A percentile compares a stretch with the other conserved stretches of the same genome.
Evolutionary conservation across 2,113 vertebrate genomes (phyloP).

Genomic region (Neopipo cinnamomea): DNA sequence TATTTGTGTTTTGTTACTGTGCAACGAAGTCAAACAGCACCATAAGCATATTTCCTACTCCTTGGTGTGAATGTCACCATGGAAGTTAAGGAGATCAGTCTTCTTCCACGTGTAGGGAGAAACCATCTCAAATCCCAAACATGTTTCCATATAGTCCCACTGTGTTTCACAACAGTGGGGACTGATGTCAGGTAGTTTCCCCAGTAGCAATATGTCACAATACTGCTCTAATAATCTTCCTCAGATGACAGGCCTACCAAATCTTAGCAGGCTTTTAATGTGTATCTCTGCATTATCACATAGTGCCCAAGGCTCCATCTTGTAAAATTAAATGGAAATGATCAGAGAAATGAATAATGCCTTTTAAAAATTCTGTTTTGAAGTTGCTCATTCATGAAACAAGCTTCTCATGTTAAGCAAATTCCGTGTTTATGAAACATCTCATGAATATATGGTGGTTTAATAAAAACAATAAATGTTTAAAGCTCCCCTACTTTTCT

Average conservation of each 20-base stretch:
- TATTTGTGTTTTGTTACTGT: not conserved
- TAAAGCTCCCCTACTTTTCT: conserved; percentile 7
- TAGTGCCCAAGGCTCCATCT: not conserved
- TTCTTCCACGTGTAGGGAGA: not conserved
- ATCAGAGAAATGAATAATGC: not conserved
- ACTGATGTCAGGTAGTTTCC: not conserved
- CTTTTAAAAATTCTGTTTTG: not conserved
- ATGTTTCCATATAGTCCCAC: not conserved
- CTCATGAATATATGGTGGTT: not conserved
- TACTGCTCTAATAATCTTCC: not conserved
- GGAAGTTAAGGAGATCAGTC: not conserved
- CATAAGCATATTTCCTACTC: not conserved
- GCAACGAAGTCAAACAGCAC: not conserved
- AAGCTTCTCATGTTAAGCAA: not conserved
- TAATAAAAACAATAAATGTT: conserved; percentile 19
- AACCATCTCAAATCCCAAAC: not conserved
- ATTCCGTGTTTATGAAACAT: not conserved
- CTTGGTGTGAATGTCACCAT: not conserved
- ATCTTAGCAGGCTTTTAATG: not conserved
- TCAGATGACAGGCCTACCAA: not conserved
- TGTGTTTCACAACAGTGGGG: not conserved
- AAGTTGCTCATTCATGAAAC: not conserved
- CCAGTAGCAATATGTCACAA: not conserved
- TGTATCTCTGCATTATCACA: not conserved
- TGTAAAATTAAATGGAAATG: not conserved